Evolutionary conservation across 1,140 invertebrate species (phyloP).

Genomic region (Acromyrmex charruanus): DNA sequence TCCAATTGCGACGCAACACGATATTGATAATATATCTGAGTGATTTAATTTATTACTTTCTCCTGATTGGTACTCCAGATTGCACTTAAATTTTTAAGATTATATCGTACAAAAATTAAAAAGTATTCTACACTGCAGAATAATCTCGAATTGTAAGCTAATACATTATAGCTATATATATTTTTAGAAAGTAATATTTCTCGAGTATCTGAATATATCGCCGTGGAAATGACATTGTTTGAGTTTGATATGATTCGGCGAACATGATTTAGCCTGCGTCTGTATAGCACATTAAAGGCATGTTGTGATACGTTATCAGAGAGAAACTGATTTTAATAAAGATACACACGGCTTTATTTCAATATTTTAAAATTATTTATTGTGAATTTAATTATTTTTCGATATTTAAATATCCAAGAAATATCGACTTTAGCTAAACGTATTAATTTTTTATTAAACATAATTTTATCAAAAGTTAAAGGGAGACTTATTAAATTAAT

Average conservation of each 20-base stretch:
- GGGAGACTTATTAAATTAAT: background rate
- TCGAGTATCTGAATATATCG: background rate
- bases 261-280: background rate
- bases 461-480: background rate
- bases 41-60: background rate
- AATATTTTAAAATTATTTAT: background rate
- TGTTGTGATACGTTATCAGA: background rate
- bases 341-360: background rate
- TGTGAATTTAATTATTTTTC: constrained; percentile 7
- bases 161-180: background rate
- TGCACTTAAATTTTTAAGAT: constrained; percentile 27
- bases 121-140: background rate
- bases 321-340: background rate
- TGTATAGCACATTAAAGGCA: background rate
- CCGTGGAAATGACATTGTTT: background rate
- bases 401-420: background rate
- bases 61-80: background rate
- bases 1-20: background rate
- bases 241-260: background rate
- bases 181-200: constrained; percentile 19
- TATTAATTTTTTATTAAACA: constrained; percentile 12
- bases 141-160: background rate
- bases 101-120: background rate
- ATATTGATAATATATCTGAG: constrained; percentile 13
- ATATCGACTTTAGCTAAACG: background rate